Base-by-base conservation (phyloP, 1,140 invertebrate genomes). In the Pentalonia nigronervosa region DNA sequence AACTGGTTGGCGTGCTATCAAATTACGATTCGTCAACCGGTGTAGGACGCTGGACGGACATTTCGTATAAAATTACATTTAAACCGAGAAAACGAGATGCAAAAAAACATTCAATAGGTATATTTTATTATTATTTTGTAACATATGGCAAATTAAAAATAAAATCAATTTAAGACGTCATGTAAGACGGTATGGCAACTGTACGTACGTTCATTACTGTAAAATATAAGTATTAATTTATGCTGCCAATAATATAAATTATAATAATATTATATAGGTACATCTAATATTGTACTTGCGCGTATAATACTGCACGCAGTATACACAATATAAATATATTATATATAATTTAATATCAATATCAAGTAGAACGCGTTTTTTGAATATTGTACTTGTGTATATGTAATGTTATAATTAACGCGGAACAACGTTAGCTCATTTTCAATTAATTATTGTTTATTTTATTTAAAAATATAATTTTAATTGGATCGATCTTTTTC, bases 401-500 rank as follows among this genome's bases (percentile, higher is more conserved):
- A 81, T 81, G 30, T 8, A 34, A 36, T 20, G n/a, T 36, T 36
- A 83, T 83, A 36, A 36, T 83, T 36, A 48, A 87, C 86, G 30
- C 30, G 30, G 47, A 87, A 87, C 47, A n/a, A 48, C 47, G 86
- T 48, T 87, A 23, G 45, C 30, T 87, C 21, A 17, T 87, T 48
- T 87, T 87, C 45, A 48, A 87, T 87, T 87, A 87, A 87, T 48
- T 87, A 87, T n/a, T 48, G 47, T 87, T 87, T 48, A 87, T 87
- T 87, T n/a, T n/a, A 47, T 14, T 84, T 48, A 48, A 34, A 48
- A 87, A n/a, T 36, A 87, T n/a, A 87, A 48, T 87, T 87, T 87
- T 87, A 87, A 87, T 87, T 87, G 45, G 47, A 87, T 87, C 45
- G 86, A 48, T 87, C 45, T 48, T 48, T 87, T 87, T 87, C n/a